Conservation (phyloP, 2,888 invertebrate genomes). For the Eutolmus rufibarbis region DNA sequence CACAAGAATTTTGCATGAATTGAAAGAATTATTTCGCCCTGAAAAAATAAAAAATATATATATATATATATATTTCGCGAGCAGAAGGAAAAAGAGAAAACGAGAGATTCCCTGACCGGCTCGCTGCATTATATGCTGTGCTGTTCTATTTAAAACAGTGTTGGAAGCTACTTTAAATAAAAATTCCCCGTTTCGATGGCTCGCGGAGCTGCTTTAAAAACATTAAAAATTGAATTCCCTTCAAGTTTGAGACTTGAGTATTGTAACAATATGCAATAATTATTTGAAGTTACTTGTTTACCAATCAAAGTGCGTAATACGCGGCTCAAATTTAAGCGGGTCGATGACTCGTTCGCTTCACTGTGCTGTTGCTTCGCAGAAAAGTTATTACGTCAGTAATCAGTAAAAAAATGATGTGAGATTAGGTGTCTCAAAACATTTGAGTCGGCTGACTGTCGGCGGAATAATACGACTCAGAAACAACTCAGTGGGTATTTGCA, state of each 20-base stretch:
- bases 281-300: not conserved
- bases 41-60: not conserved
- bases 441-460: not conserved
- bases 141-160: slow-evolving; percentile 5
- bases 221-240: not conserved
- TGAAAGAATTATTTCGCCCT: not conserved
- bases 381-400: not conserved
- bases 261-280: not conserved
- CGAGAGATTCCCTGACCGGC: not conserved
- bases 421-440: not conserved
- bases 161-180: not conserved
- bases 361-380: not conserved
- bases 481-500: not conserved
- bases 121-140: not conserved
- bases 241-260: not conserved
- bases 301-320: not conserved
- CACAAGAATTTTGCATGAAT: not conserved
- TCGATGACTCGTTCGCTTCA: not conserved
- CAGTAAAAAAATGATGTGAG: not conserved
- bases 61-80: not conserved
- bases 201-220: not conserved
- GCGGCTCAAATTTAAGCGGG: not conserved
- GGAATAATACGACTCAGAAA: not conserved
- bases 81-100: not conserved
- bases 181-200: not conserved